Conservation (phyloP, 1,140 invertebrate genomes). For the Amyelois transitella region DNA sequence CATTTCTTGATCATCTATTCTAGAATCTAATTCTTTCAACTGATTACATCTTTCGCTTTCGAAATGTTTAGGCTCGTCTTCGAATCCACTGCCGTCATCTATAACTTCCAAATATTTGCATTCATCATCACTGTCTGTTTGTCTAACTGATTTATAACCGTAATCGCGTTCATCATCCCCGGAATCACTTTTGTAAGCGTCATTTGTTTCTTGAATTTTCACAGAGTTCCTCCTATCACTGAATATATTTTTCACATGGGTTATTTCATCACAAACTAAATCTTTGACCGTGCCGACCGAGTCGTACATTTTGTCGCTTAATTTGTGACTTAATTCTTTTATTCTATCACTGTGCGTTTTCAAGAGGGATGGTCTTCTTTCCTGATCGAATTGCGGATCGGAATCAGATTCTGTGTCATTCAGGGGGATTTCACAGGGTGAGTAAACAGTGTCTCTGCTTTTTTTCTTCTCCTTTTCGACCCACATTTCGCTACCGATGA, state of each 20-base stretch:
- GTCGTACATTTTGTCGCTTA: slow-evolving; percentile 51
- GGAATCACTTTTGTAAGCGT: slow-evolving; percentile 43
- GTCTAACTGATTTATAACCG: slow-evolving; percentile 33
- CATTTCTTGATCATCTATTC: slow-evolving; percentile 12
- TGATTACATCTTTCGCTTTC: slow-evolving; percentile 8
- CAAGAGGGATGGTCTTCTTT: slow-evolving; percentile 29
- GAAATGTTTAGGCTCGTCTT: slow-evolving; percentile 14
- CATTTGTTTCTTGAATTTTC: slow-evolving; percentile 21
- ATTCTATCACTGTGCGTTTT: slow-evolving; percentile 50
- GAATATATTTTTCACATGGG: slow-evolving; percentile 33
- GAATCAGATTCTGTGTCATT: slow-evolving; percentile 39
- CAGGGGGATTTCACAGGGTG: slow-evolving; percentile 58
- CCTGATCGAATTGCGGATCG: slow-evolving; percentile 21
- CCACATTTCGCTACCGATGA: slow-evolving; percentile 37
- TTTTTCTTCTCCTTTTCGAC: slow-evolving; percentile 29
- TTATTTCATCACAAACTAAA: slow-evolving; percentile 36
- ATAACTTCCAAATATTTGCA: slow-evolving; percentile 63
- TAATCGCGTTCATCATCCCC: slow-evolving; percentile 28
- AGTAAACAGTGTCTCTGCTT: slow-evolving; percentile 39
- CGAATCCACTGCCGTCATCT: slow-evolving; percentile 64
- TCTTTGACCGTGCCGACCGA: slow-evolving; percentile 43
- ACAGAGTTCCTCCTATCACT: slow-evolving; percentile 42
- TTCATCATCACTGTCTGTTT: slow-evolving; percentile 52
- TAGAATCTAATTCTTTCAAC: slow-evolving; percentile 13
- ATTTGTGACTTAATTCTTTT: slow-evolving; percentile 45